Base-by-base conservation (phyloP, 2,888 invertebrate species). In the Amaurobius ferox region DNA sequence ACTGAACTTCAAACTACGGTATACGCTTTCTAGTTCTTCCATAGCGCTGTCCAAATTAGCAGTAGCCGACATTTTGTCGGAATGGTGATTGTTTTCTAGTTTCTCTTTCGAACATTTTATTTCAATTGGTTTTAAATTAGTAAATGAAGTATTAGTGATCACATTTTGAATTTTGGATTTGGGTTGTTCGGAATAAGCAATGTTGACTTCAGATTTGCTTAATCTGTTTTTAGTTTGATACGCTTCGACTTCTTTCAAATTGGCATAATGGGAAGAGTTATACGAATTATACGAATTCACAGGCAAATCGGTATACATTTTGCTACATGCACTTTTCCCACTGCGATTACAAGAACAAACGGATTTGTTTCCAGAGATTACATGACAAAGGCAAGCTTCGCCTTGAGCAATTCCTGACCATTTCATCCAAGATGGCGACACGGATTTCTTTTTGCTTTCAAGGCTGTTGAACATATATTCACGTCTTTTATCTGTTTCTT, bases 21-120 rank as follows among this genome's bases (percentile, higher is more conserved):
- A 91, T 90, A 97, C 97, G 19, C 95, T 95, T 92, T 97, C 97
- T 80, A 97, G 91, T 91, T 97, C 97, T 90, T 95, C 95, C 35
- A 97, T 93, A 73, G 97, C 97, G 90, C 97, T 97, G 26, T 88
- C 88, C 13, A 88, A 73, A 71, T 88, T 88, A 44, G 79, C 81
- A 16, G 87, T 71, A 19, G 74, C 79, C 23, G 83, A 79, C 7
- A 40, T 29, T 62, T 68, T 44, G 16, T 73, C 62, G 9, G 23
- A 16, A 11, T 9, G 23, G 11, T 70, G 40, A n/a, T 7, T 16
- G 23, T 26, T 13, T 29, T 44, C 40, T 19, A 30, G 35, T 26
- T 29, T 30, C 2, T 68, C 40, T 7, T 35, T 35, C 1, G 39
- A 19, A n/a, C 9, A 16, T 16, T 26, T 13, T 1, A n/a, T 26